Base-by-base conservation (phyloP, 30 jellyfish, hydroid and myxozoan genomes). In the Hydractinia symbiolongicarpus region DNA sequence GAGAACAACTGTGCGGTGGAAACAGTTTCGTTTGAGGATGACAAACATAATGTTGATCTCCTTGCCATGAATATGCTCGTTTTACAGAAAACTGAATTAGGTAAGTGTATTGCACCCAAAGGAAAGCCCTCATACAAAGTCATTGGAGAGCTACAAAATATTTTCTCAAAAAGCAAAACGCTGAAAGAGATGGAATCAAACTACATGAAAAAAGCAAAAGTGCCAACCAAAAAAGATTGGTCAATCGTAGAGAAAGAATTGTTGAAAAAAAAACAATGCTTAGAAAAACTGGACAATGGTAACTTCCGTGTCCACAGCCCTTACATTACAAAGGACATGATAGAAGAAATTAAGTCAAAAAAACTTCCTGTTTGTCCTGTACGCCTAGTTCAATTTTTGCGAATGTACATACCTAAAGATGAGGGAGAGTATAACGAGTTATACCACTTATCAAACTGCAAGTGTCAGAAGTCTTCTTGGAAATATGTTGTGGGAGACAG, bases 341-440 rank as follows among this genome's bases (percentile, higher is more conserved):
- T 54, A 67, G 9, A 50, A 8, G 14, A 19, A 50, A 71, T 71
- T 8, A 4, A 30, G 4, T 19, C 44, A 8, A n/a, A 19, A 7
- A 20, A 71, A 6, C 80, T 50, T 6, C 60, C 40, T 19, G 5
- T 71, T 5, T 71, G 80, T 71, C 80, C 80, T 20, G 67, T 71
- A 6, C 44, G 67, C 15, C 53, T 71, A 20, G 53, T 71, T 7
- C 80, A 71, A 15, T 71, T 9, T 50, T 71, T 71, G 5, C 55
- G 80, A 49, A 71, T 71, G 80, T 7, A 71, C n/a, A 71, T 9
- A 5, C 10, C 61, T 30, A 20, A 19, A 53, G 80, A 53, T 7
- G 80, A 71, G 53, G 80, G 80, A 15, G 80, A 71, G 40, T 71
- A 71, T 50, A 71, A 71, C n/a, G 80, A 71, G 3, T 50, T 71